These are phyloP conservation scores for Matsumurasca onukii DNA, from an alignment of 1,140 invertebrate genomes.

Conservation along the genomic window DNA sequence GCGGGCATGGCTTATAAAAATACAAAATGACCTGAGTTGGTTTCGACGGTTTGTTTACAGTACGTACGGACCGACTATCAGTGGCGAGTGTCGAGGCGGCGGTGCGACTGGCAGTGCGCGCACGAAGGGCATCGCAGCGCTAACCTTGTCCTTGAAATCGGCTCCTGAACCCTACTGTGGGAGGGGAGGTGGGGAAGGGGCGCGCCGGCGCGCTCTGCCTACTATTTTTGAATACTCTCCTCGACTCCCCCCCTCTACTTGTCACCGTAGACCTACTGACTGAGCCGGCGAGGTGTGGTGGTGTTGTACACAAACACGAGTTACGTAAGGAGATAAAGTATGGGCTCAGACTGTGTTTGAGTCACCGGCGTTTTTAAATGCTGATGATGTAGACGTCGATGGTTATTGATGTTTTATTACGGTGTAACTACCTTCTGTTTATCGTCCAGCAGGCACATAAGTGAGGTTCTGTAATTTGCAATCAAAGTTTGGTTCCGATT, in stretches of 20 bases:
- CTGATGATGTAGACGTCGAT: no score
- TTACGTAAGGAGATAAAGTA: background rate
- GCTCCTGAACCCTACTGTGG: slow-evolving; percentile 30
- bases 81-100: background rate
- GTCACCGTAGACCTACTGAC: slow-evolving; percentile 8
- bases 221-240: slow-evolving; percentile 26
- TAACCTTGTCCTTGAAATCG: slow-evolving; percentile 35
- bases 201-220: slow-evolving; percentile 7
- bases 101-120: slow-evolving; percentile 12
- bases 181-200: slow-evolving; percentile 18
- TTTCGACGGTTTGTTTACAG: no score
- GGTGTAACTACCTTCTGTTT: no score
- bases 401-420: no score
- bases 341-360: no score
- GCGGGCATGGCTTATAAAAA: background rate
- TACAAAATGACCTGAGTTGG: slow-evolving; percentile 11
- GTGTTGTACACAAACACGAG: background rate
- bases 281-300: no score
- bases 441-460: no score
- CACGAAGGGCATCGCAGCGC: slow-evolving; percentile 24
- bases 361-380: no score
- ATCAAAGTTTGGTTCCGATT: no score
- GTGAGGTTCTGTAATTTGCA: no score
- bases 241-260: no score
- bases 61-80: no score